A percentile compares a stretch with the other conserved stretches of the same genome.
Evolutionary conservation across 2,888 invertebrate genomes (phyloP).

Genomic region (Griposia aprilina): DNA sequence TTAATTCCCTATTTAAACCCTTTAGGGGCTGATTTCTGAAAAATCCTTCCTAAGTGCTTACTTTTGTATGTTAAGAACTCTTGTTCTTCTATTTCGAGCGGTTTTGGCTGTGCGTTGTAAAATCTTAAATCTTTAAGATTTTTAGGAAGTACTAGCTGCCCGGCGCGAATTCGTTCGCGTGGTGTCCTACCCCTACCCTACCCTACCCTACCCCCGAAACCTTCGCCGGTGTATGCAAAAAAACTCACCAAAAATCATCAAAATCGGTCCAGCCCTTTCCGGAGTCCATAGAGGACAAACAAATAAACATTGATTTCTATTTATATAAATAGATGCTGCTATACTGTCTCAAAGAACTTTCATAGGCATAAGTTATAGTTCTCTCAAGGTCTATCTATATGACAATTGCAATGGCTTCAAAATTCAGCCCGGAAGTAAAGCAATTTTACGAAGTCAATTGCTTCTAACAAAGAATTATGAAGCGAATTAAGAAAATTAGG

Average conservation of each 20-base stretch:
- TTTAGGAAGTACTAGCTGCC: too few species aligned
- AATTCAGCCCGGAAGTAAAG: background rate
- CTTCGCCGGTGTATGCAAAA: too few species aligned
- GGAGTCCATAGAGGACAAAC: too few species aligned
- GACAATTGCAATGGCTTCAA: background rate
- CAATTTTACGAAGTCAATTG: background rate
- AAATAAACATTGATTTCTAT: too few species aligned
- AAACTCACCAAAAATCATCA: too few species aligned
- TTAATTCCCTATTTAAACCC: too few species aligned
- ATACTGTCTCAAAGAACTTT: background rate
- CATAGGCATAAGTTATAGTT: background rate
- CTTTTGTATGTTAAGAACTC: background rate
- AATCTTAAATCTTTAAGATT: too few species aligned
- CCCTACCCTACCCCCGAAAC: too few species aligned
- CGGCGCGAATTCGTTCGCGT: too few species aligned
- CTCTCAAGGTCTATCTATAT: background rate
- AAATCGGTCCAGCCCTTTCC: too few species aligned
- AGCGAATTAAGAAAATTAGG: conserved; percentile 4
- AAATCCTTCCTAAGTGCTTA: background rate
- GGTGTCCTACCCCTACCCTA: too few species aligned
- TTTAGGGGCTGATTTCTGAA: background rate
- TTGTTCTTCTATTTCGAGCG: too few species aligned
- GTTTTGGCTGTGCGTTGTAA: background rate
- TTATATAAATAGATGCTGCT: background rate
- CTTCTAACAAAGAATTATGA: conserved; percentile 4